phyloP scores from a whole-genome alignment of 2,113 vertebrate genomes.

The Glaucomys volans region DNA sequence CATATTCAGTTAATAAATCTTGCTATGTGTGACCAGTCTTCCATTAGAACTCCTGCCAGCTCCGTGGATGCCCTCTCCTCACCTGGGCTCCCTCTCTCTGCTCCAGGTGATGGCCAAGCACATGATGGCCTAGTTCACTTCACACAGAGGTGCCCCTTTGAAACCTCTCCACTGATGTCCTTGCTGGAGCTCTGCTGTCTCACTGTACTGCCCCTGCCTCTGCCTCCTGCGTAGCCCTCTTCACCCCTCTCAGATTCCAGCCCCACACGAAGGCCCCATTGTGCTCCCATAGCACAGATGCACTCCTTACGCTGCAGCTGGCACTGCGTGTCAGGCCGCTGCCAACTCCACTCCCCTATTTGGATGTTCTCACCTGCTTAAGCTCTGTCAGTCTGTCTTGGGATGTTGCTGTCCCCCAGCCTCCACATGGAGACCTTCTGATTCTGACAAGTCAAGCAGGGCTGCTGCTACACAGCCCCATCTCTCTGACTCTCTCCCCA shows the following conservation, averaged over 20 bases:
- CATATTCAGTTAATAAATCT: not conserved
- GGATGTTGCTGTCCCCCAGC: not conserved
- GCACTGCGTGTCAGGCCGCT: not conserved
- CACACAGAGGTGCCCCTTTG: not conserved
- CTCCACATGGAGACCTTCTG: not conserved
- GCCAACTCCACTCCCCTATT: not conserved
- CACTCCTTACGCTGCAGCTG: not conserved
- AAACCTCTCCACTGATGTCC: fast-evolving
- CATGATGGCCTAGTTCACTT: not conserved
- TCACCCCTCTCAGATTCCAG: not conserved
- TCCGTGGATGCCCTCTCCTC: not conserved
- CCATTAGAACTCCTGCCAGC: not conserved
- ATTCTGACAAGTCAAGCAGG: not conserved
- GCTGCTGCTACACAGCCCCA: not conserved
- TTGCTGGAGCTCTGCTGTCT: not conserved
- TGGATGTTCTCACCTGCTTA: not conserved
- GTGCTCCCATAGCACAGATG: not conserved
- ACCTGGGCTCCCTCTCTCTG: not conserved
- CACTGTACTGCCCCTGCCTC: not conserved
- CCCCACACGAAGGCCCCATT: no score
- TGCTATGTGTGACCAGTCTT: not conserved
- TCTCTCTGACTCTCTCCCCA: not conserved
- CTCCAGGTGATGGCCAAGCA: not conserved
- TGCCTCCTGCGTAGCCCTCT: not conserved
- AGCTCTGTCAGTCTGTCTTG: not conserved